A percentile compares a stretch with the other conserved stretches of the same genome.
Conservation (phyloP, 2,797 vertebrate genomes). For the Balearica regulorum region DNA sequence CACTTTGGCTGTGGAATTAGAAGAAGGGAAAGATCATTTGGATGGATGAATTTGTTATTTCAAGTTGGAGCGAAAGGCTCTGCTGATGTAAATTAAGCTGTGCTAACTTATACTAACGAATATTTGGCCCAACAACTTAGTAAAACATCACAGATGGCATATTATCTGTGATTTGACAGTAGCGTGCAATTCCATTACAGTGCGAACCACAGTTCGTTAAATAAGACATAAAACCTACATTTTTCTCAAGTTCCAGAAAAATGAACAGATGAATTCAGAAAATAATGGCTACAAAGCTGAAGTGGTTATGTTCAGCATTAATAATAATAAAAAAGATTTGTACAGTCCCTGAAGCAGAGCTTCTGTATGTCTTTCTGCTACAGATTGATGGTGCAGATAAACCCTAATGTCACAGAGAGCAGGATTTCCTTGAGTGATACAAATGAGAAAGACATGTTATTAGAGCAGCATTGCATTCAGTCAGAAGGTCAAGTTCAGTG, state of each 20-base stretch:
- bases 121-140: neutral
- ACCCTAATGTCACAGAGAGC: neutral
- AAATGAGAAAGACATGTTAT: neutral
- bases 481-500: neutral
- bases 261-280: neutral
- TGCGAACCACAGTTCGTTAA: neutral
- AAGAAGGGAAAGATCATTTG: neutral
- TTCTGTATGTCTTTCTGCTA: neutral
- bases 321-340: neutral
- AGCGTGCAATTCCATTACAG: neutral
- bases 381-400: neutral
- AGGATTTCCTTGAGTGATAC: neutral
- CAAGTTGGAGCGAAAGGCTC: neutral
- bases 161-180: slow-evolving; percentile 6
- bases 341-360: neutral
- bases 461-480: neutral
- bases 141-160: slow-evolving; percentile 12
- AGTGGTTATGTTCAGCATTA: neutral
- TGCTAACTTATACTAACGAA: neutral
- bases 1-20: neutral
- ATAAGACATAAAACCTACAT: neutral
- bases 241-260: slow-evolving; percentile 32
- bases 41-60: neutral
- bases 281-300: neutral
- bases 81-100: neutral